Conservation (phyloP, 2,113 vertebrate genomes). For the Prunella himalayana region DNA sequence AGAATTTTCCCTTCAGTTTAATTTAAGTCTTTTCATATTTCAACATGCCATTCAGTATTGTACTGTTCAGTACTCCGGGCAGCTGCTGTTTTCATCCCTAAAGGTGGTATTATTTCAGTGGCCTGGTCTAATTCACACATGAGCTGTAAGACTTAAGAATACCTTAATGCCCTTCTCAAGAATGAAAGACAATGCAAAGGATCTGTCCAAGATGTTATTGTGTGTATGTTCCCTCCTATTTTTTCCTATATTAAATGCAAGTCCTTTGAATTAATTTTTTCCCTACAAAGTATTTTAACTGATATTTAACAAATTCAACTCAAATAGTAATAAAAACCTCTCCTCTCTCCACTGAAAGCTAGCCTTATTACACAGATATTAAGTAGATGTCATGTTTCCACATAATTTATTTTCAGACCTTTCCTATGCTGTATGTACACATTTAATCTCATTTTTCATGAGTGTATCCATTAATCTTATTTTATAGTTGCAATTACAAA, state of each 20-base stretch:
- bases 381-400: neutral
- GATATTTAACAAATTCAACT: neutral
- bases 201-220: neutral
- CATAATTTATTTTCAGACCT: neutral
- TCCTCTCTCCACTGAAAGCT: neutral
- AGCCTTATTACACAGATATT: neutral
- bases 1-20: neutral
- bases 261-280: neutral
- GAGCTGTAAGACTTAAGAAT: neutral
- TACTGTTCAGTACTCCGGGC: neutral
- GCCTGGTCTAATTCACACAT: neutral
- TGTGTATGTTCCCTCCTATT: neutral
- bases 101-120: neutral
- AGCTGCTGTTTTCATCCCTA: neutral
- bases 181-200: neutral
- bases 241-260: neutral
- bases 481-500: neutral
- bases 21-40: neutral
- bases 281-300: neutral
- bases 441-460: neutral
- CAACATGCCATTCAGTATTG: neutral
- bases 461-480: neutral
- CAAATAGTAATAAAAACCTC: neutral
- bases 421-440: neutral
- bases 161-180: neutral